Conservation (phyloP, 2,113 vertebrate genomes). For the Pedionomus torquatus region DNA sequence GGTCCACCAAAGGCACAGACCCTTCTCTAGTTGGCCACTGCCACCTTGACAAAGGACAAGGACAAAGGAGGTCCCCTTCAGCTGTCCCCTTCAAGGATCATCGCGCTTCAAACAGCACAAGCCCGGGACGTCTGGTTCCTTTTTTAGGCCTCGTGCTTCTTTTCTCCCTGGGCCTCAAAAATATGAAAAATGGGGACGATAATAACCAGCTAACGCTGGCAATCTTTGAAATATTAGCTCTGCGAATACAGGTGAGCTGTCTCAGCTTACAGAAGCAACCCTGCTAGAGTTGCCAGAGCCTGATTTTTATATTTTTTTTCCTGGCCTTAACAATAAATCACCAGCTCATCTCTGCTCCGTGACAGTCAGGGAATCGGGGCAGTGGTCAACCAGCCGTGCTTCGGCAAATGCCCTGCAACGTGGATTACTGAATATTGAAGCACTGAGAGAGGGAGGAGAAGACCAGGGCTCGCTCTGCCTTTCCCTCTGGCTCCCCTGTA, state of each 20-base stretch:
- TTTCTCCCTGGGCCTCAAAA: not conserved
- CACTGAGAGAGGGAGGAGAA: not conserved
- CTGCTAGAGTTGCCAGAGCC: not conserved
- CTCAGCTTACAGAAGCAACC: not conserved
- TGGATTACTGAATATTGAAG: not conserved
- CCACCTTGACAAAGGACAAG: not conserved
- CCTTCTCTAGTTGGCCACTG: not conserved
- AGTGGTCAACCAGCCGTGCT: not conserved
- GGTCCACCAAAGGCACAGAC: not conserved
- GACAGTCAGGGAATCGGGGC: not conserved
- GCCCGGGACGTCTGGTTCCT: not conserved
- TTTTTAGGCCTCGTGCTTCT: not conserved
- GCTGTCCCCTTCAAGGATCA: not conserved
- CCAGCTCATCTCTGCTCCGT: not conserved
- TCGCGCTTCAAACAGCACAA: not conserved
- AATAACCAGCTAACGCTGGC: slow-evolving; percentile 7
- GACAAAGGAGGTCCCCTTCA: not conserved
- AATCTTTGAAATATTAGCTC: slow-evolving; percentile 13
- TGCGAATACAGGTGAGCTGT: slow-evolving; percentile 23
- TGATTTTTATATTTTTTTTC: not conserved
- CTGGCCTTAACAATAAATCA: not conserved
- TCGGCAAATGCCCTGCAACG: not conserved
- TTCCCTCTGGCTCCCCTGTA: not conserved
- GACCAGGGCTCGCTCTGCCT: not conserved
- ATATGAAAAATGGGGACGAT: not conserved